These are phyloP conservation scores for Myzus persicae DNA, from an alignment of 1,140 invertebrate species.

Conservation along the genomic window DNA sequence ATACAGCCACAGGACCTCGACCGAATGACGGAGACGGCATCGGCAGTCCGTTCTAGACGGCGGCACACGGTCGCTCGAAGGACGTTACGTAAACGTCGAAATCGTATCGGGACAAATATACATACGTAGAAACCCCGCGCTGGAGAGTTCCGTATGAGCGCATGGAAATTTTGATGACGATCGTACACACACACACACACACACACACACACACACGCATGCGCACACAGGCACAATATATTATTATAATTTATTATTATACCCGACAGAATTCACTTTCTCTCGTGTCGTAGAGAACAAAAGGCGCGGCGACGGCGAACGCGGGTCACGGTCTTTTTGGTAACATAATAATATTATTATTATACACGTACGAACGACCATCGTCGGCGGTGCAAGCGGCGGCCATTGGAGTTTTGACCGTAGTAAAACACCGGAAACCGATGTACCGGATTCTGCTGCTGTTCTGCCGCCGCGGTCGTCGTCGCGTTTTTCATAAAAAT, in stretches of 20 bases:
- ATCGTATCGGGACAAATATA: neutral
- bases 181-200: neutral
- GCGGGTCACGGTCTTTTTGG: conserved; percentile 32
- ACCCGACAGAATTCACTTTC: conserved; percentile 45
- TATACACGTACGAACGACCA: neutral
- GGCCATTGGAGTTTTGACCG: conserved; percentile 32
- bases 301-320: neutral
- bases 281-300: conserved; percentile 43
- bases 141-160: conserved; percentile 45
- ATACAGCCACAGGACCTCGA: neutral
- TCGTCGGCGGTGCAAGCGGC: neutral
- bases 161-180: conserved; percentile 57
- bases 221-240: neutral
- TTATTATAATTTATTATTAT: neutral
- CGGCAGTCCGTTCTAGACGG: conserved; percentile 3
- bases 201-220: too few relatives aligned
- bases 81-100: conserved; percentile 53
- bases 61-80: neutral
- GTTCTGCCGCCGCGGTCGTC: neutral
- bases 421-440: conserved; percentile 36
- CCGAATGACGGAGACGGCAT: neutral
- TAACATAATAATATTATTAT: neutral
- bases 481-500: neutral
- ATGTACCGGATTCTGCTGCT: conserved; percentile 20
- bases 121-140: too few relatives aligned